A percentile compares a stretch with the other conserved stretches of the same genome.
These are phyloP conservation scores for Oreohelix idahoensis DNA, from an alignment of 1,140 invertebrate species.

Conservation along the genomic window DNA sequence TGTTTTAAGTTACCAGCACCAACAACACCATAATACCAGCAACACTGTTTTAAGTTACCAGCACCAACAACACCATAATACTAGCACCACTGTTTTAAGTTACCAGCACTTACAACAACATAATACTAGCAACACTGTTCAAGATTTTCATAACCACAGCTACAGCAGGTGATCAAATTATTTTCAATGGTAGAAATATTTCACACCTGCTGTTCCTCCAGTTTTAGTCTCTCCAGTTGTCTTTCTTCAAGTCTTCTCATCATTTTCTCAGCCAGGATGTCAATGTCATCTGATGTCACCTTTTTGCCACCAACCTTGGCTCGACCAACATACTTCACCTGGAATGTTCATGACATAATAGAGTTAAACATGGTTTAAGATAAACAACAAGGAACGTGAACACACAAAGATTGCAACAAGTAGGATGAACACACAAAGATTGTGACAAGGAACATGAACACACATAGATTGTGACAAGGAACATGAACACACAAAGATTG, in stretches of 20 bases:
- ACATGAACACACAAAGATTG: too few relatives aligned
- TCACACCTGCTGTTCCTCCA: constrained; percentile 35
- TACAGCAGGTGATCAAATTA: background rate
- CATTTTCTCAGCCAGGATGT: constrained; percentile 90
- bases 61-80: too few relatives aligned
- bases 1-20: too few relatives aligned
- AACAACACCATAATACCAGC: too few relatives aligned
- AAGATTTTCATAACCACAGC: background rate
- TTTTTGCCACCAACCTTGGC: constrained; percentile 78
- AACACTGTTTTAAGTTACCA: too few relatives aligned
- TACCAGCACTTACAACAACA: background rate
- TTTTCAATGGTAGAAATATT: background rate
- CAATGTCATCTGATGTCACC: constrained; percentile 89
- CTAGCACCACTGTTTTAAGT: background rate
- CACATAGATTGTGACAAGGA: too few relatives aligned
- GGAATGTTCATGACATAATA: constrained; percentile 35
- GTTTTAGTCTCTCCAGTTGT: constrained; percentile 27
- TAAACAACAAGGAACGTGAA: too few relatives aligned
- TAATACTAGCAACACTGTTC: background rate
- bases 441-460: too few relatives aligned
- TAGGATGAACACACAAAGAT: too few relatives aligned
- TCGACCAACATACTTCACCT: constrained; percentile 64
- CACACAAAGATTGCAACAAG: too few relatives aligned
- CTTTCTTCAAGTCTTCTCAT: constrained; percentile 80
- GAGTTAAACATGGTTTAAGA: too few relatives aligned